phyloP scores from a whole-genome alignment of 2,888 invertebrate species.

The Quadroppia sp. region DNA sequence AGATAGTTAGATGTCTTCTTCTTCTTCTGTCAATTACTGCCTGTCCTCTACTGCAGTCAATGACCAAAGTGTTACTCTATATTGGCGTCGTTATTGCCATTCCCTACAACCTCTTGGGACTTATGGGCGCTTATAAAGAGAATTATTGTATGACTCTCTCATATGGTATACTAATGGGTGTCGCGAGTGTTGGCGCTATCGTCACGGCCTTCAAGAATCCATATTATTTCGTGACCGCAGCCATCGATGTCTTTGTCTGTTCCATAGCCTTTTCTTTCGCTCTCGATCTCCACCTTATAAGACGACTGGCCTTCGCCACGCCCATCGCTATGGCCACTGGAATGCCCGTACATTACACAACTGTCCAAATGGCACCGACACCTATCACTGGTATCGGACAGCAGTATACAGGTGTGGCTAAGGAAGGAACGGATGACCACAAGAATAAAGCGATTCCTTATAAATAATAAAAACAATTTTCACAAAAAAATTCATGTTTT shows the following conservation, averaged over 20 bases:
- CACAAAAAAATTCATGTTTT: too few relatives aligned
- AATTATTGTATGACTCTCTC: slow-evolving; percentile 5
- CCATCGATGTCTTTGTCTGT: background rate
- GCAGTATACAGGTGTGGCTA: too few relatives aligned
- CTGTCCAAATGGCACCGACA: too few relatives aligned
- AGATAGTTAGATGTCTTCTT: background rate
- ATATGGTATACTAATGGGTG: background rate
- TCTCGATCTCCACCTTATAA: background rate
- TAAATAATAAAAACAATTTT: too few relatives aligned
- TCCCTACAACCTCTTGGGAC: background rate
- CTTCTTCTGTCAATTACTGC: too few relatives aligned
- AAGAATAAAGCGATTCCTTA: too few relatives aligned
- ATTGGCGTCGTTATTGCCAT: background rate
- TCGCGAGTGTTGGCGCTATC: background rate
- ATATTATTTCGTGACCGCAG: background rate
- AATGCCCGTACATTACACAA: too few relatives aligned
- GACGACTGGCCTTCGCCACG: background rate
- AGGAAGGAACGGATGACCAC: too few relatives aligned
- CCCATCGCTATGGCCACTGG: background rate
- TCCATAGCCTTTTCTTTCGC: background rate
- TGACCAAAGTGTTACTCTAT: background rate
- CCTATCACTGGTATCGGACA: too few relatives aligned
- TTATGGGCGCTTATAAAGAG: slow-evolving; percentile 12
- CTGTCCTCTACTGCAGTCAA: background rate
- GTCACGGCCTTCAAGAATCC: background rate